A percentile compares a stretch with the other conserved stretches of the same genome.
phyloP scores from a whole-genome alignment of 1,140 invertebrate genomes.

The Caenorhabditis latens region DNA sequence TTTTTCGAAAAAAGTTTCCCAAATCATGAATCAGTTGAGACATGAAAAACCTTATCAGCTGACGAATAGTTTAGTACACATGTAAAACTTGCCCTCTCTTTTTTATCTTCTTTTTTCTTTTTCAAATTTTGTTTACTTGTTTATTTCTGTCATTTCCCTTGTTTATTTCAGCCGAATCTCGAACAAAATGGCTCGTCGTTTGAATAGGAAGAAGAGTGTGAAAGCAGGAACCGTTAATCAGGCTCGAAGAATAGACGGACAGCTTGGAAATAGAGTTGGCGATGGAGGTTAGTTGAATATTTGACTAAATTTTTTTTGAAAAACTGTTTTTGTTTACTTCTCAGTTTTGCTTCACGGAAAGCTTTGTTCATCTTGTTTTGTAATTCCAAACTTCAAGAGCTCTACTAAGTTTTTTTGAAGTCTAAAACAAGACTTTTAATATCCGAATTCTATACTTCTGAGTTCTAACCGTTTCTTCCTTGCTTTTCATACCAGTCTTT shows the following conservation, averaged over 20 bases:
- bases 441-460: not conserved
- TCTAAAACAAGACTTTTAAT: no score
- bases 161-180: not conserved
- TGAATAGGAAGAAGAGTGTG: not conserved
- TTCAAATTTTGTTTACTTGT: not conserved
- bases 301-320: no score
- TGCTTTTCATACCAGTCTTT: no score
- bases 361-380: no score
- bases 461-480: no score
- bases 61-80: no score
- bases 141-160: not conserved
- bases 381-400: no score
- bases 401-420: no score
- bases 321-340: no score
- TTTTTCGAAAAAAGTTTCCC: not conserved
- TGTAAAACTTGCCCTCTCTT: no score
- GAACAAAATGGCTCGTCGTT: slow-evolving; percentile 7
- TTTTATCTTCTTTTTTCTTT: not conserved
- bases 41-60: no score
- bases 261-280: not conserved
- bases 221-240: not conserved
- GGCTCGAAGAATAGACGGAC: slow-evolving; percentile 6
- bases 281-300: not conserved
- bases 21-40: not conserved
- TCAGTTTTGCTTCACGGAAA: no score